These are phyloP conservation scores for Girardia tigrina DNA, from an alignment of 2,888 invertebrate genomes.

Conservation along the genomic window DNA sequence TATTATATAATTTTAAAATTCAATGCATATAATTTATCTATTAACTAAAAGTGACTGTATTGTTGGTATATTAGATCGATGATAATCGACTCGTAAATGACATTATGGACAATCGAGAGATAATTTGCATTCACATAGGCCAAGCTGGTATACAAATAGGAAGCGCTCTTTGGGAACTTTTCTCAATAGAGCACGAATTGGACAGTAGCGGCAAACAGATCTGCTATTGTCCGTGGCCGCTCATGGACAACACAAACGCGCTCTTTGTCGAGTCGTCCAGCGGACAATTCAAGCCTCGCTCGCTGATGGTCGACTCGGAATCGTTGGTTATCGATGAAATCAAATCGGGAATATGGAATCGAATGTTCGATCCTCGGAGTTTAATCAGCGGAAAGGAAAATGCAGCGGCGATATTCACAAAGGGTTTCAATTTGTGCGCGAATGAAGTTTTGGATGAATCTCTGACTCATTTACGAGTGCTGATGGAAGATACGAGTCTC, in stretches of 20 bases:
- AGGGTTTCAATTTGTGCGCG: background rate
- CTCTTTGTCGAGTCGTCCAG: background rate
- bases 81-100: too few species aligned
- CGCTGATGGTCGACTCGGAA: background rate
- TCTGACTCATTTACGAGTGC: background rate
- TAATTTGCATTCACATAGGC: background rate
- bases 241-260: background rate
- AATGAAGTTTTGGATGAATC: background rate
- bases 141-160: background rate
- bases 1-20: too few species aligned
- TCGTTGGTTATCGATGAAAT: background rate
- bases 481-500: background rate
- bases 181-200: background rate
- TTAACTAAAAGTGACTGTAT: too few species aligned
- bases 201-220: background rate
- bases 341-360: background rate
- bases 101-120: background rate
- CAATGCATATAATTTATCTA: too few species aligned
- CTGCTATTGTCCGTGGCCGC: slow-evolving; percentile 4
- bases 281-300: background rate
- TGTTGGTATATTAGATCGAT: too few species aligned
- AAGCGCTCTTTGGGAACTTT: background rate
- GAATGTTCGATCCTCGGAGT: background rate
- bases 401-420: background rate
- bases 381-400: background rate